phyloP scores from a whole-genome alignment of 1,140 invertebrate genomes.

The Onthophagus taurus region DNA sequence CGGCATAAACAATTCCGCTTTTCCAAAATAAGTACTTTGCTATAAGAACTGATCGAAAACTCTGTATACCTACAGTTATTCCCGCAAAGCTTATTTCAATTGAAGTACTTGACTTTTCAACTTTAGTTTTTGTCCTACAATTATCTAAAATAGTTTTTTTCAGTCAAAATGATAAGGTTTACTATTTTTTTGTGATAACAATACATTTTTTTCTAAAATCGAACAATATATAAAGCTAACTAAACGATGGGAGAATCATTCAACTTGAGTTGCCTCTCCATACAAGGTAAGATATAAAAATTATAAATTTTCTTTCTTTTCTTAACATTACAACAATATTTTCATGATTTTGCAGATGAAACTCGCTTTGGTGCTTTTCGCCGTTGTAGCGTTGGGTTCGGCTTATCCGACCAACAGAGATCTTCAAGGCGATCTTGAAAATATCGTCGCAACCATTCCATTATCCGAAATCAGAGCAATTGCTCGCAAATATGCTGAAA shows the following conservation, averaged over 20 bases:
- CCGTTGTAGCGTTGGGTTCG: constrained; percentile 12
- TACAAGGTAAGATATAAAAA: background rate
- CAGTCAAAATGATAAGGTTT: background rate
- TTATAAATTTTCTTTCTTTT: background rate
- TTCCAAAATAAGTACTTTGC: too few species aligned
- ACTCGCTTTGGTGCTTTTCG: constrained; percentile 11
- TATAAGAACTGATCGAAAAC: too few species aligned
- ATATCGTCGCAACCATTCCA: constrained; percentile 18
- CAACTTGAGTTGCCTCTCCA: background rate
- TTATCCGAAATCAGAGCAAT: constrained; percentile 17
- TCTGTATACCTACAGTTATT: constrained; percentile 33
- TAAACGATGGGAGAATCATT: background rate
- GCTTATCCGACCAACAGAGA: constrained; percentile 3
- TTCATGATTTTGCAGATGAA: constrained; percentile 16
- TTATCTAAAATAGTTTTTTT: constrained; percentile 20
- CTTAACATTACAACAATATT: background rate
- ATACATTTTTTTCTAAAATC: background rate
- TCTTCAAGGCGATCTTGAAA: constrained; percentile 14
- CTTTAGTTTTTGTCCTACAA: too few species aligned
- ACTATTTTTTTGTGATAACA: background rate
- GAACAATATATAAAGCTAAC: background rate
- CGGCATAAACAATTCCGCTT: too few species aligned
- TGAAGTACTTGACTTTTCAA: constrained; percentile 11
- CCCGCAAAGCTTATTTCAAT: constrained; percentile 40
- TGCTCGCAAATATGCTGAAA: constrained; percentile 14